phyloP scores from a whole-genome alignment of 2,797 vertebrate genomes.

The Novumbra hubbsi region DNA sequence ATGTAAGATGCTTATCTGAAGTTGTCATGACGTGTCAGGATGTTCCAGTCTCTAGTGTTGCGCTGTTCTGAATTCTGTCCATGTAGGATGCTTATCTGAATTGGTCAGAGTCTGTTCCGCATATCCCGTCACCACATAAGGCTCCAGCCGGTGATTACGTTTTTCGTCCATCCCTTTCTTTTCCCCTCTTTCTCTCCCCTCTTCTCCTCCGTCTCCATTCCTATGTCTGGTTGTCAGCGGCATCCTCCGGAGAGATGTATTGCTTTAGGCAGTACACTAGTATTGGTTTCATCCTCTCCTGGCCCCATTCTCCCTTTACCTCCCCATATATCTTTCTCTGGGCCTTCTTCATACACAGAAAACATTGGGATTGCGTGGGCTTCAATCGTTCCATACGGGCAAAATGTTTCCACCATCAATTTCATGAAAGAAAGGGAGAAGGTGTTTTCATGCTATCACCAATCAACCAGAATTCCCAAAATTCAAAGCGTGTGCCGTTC shows the following conservation, averaged over 20 bases:
- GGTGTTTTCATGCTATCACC: neutral
- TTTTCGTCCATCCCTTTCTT: constrained; percentile 35
- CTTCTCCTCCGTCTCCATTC: constrained; percentile 34
- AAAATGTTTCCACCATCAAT: neutral
- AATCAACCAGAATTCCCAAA: neutral
- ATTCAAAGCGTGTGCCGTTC: neutral
- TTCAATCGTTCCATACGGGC: neutral
- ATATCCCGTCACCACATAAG: constrained; percentile 50
- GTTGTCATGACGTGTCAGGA: constrained; percentile 5
- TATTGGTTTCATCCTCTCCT: constrained; percentile 13
- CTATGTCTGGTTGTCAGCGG: constrained; percentile 64
- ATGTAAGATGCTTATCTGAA: constrained; percentile 30
- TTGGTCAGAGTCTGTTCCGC: constrained; percentile 32
- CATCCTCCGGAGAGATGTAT: constrained; percentile 70
- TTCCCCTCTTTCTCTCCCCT: constrained; percentile 9
- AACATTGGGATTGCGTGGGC: neutral
- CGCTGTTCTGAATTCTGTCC: constrained; percentile 30
- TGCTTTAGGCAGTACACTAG: constrained; percentile 54
- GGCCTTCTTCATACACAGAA: neutral
- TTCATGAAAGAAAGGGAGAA: neutral
- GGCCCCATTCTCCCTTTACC: neutral
- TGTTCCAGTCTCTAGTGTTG: neutral
- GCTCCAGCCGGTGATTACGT: constrained; percentile 54
- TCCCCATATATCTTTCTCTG: constrained; percentile 22
- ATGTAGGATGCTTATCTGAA: constrained; percentile 30